Conservation (phyloP, 2,888 invertebrate genomes). For the Leucophenga maculata region DNA sequence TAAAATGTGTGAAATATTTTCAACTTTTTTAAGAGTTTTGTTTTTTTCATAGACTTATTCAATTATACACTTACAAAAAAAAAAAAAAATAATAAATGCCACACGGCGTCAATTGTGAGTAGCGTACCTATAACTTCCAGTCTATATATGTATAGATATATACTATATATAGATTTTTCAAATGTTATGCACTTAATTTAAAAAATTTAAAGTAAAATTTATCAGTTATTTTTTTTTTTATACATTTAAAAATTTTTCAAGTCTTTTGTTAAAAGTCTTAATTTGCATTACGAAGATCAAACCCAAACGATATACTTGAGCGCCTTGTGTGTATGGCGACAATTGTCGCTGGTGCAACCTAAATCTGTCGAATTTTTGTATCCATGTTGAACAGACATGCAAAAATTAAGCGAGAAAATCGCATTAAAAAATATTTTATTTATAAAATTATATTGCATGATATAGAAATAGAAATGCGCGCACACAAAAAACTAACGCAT, state of each 20-base stretch:
- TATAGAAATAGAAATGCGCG: not conserved
- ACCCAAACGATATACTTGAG: conserved; percentile 71
- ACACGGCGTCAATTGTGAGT: not conserved
- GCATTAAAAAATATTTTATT: conserved; percentile 24
- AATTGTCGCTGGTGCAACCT: conserved; percentile 64
- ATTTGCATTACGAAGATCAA: conserved; percentile 40
- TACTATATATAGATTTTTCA: not conserved
- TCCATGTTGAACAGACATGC: conserved; percentile 18
- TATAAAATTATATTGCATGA: conserved; percentile 13
- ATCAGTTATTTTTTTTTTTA: conserved; percentile 19
- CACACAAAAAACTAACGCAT: conserved; percentile 1
- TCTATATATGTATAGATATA: not conserved
- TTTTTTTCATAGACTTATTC: no score
- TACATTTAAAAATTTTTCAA: conserved; percentile 2
- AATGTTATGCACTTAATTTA: not conserved
- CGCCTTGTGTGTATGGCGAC: conserved; percentile 67
- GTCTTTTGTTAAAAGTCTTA: conserved; percentile 17
- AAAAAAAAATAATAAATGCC: not conserved
- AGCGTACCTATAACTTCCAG: not conserved
- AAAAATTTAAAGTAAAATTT: conserved; percentile 21
- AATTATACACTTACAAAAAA: not conserved
- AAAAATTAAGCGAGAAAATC: conserved; percentile 9
- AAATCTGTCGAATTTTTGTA: conserved; percentile 51
- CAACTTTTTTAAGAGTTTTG: no score
- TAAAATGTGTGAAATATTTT: no score